These are phyloP conservation scores for Orius insidiosus DNA, from an alignment of 1,140 invertebrate genomes.

Conservation along the genomic window DNA sequence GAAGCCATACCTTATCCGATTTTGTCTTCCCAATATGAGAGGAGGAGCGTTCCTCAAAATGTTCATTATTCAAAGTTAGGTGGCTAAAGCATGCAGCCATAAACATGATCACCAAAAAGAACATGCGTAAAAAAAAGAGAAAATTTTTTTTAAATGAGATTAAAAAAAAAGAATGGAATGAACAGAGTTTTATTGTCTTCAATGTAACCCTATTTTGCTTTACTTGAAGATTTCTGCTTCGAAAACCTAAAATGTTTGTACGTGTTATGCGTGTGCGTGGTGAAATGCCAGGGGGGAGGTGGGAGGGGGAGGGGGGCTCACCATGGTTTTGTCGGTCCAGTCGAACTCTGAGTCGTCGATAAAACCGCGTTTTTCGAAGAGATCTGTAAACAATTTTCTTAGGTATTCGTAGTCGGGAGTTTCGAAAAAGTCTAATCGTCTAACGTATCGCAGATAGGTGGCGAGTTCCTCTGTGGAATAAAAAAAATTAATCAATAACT, in stretches of 20 bases:
- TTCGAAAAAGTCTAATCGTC: constrained; percentile 97
- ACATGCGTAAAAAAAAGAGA: constrained; percentile 3
- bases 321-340: constrained; percentile 93
- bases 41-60: constrained; percentile 61
- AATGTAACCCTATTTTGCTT: not conserved
- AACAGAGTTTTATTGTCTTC: not conserved
- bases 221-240: constrained; percentile 10
- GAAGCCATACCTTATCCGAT: constrained; percentile 58
- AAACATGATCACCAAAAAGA: constrained; percentile 36
- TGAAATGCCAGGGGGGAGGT: not conserved
- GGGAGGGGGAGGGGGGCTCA: constrained; percentile 30
- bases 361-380: constrained; percentile 85
- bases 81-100: constrained; percentile 34
- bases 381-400: constrained; percentile 83
- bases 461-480: constrained; percentile 67
- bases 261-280: not conserved
- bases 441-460: constrained; percentile 91
- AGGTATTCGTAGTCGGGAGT: constrained; percentile 99
- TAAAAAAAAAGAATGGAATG: constrained; percentile 12
- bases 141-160: constrained; percentile 12
- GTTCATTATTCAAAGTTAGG: constrained; percentile 57
- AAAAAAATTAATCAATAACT: constrained; percentile 3
- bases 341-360: constrained; percentile 93
- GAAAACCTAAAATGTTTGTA: not conserved
- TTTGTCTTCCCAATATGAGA: constrained; percentile 67